phyloP scores from a whole-genome alignment of 2,888 invertebrate genomes.

The Spisula subtruncata region DNA sequence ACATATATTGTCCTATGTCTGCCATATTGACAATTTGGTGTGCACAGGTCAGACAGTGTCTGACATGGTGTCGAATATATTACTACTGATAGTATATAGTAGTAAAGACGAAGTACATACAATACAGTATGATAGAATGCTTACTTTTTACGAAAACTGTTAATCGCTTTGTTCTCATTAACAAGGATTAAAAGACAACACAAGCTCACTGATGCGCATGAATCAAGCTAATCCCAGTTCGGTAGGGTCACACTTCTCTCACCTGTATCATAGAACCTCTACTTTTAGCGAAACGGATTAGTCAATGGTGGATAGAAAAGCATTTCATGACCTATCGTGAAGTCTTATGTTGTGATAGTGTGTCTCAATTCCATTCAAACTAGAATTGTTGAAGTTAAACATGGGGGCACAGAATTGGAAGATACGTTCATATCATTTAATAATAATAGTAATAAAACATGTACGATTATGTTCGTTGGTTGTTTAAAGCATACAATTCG shows the following conservation, averaged over 20 bases:
- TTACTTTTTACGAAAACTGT: conserved; percentile 66
- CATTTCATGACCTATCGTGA: conserved; percentile 27
- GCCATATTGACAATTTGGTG: not conserved
- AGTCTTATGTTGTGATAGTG: not conserved
- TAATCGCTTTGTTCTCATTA: conserved; percentile 76
- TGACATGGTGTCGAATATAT: too few relatives aligned
- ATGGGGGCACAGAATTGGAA: not conserved
- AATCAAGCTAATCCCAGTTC: conserved; percentile 72
- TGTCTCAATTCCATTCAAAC: not conserved
- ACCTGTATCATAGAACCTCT: conserved; percentile 37
- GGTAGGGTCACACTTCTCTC: conserved; percentile 62
- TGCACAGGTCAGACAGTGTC: not conserved
- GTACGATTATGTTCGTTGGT: too few relatives aligned
- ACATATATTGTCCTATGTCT: not conserved
- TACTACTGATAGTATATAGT: too few relatives aligned
- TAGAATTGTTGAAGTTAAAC: not conserved
- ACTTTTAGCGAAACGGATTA: conserved; percentile 53
- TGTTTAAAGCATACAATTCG: too few relatives aligned
- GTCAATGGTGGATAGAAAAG: conserved; percentile 57
- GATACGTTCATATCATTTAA: not conserved
- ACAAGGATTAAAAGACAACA: conserved; percentile 71
- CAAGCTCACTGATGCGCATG: conserved; percentile 66
- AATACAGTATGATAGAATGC: too few relatives aligned
- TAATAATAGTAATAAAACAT: not conserved
- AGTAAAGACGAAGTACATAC: too few relatives aligned